A percentile compares a stretch with the other conserved stretches of the same genome.
Conservation (phyloP, 2,888 invertebrate genomes). For the Argynnis bischoffii region DNA sequence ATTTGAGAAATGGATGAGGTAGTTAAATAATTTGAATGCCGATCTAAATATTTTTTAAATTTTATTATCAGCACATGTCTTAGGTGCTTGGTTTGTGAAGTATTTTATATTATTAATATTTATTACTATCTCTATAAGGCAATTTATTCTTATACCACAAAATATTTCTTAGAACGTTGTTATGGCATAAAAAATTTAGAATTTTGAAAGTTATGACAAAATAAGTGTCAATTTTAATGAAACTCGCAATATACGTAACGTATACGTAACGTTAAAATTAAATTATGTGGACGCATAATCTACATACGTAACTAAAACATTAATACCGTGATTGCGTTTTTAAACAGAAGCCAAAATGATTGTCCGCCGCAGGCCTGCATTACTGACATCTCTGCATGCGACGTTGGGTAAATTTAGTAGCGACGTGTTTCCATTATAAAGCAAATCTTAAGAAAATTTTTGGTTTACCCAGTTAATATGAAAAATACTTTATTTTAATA, state of each 20-base stretch:
- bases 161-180: too few species aligned
- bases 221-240: neutral
- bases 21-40: conserved; percentile 11
- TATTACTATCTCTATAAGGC: neutral
- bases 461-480: too few species aligned
- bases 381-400: conserved; percentile 59
- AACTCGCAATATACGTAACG: neutral
- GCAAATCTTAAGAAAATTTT: neutral
- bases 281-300: conserved; percentile 33
- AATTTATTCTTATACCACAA: neutral
- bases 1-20: conserved; percentile 6
- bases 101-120: neutral
- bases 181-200: neutral
- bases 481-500: too few species aligned
- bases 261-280: conserved; percentile 19
- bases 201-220: neutral
- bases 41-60: conserved; percentile 18
- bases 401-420: conserved; percentile 49
- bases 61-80: conserved; percentile 3
- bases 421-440: conserved; percentile 43
- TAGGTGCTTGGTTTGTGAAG: neutral
- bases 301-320: conserved; percentile 56
- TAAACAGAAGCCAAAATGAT: conserved; percentile 78
- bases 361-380: conserved; percentile 68
- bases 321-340: conserved; percentile 68